Evolutionary conservation across 2,888 invertebrate genomes (phyloP).

Genomic region (Plagodis pulveraria): DNA sequence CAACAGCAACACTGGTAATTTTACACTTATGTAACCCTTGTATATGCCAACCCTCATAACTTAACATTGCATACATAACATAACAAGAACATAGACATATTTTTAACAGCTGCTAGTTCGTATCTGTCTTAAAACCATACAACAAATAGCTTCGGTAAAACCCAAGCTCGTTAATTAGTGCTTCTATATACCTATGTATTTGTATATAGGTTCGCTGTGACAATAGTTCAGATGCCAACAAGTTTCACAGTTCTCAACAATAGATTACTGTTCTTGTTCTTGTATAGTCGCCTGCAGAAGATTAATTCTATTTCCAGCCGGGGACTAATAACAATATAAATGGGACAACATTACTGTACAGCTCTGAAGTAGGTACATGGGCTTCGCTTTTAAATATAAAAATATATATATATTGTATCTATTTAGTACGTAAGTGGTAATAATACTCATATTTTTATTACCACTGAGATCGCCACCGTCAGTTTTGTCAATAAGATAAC

Average conservation of each 20-base stretch:
- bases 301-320: conserved; percentile 49
- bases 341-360: conserved; percentile 34
- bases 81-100: no score
- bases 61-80: no score
- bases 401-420: not conserved
- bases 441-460: no score
- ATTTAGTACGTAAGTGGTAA: no score
- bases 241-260: conserved; percentile 37
- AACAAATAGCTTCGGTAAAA: no score
- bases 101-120: no score
- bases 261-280: conserved; percentile 54
- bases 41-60: no score
- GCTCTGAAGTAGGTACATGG: conserved; percentile 23
- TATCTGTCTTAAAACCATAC: no score
- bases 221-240: conserved; percentile 39
- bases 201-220: conserved; percentile 11
- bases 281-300: conserved; percentile 48
- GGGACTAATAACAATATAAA: conserved; percentile 40
- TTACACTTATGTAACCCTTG: no score
- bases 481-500: no score
- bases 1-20: conserved; percentile 76
- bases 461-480: no score
- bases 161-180: not conserved
- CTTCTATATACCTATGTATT: not conserved
- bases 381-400: not conserved